Evolutionary conservation across 2,797 vertebrate species (phyloP).

Genomic region (Masticophis lateralis): DNA sequence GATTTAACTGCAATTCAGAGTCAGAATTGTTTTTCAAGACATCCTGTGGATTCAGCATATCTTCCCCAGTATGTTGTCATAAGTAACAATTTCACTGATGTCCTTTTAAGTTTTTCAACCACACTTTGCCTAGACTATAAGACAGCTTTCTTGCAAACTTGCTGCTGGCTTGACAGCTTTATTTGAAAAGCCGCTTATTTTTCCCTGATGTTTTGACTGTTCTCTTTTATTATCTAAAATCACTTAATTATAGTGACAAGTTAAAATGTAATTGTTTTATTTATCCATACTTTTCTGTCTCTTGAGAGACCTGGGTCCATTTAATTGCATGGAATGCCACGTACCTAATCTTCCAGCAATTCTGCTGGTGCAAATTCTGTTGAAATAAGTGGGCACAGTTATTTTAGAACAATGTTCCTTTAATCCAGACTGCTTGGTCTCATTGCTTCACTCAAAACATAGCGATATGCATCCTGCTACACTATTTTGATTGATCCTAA

Average conservation of each 20-base stretch:
- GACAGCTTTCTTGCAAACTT: not conserved
- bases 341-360: not conserved
- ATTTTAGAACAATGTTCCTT: not conserved
- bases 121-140: not conserved
- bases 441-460: not conserved
- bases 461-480: not conserved
- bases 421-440: not conserved
- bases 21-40: not conserved
- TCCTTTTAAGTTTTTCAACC: not conserved
- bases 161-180: not conserved
- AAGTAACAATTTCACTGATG: not conserved
- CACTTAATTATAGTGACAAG: not conserved
- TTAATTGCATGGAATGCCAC: slow-evolving; percentile 1
- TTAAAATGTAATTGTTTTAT: slow-evolving; percentile 6
- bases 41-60: not conserved
- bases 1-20: not conserved
- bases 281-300: not conserved
- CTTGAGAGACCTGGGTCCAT: not conserved
- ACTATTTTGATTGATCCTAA: not conserved
- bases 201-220: not conserved
- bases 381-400: not conserved
- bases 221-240: not conserved
- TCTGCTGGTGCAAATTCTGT: not conserved
- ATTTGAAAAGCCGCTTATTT: not conserved
- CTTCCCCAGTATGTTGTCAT: not conserved